A percentile compares a stretch with the other conserved stretches of the same genome.
These are phyloP conservation scores for Amphiduros pacificus DNA, from an alignment of 2,888 invertebrate species.

Conservation along the genomic window DNA sequence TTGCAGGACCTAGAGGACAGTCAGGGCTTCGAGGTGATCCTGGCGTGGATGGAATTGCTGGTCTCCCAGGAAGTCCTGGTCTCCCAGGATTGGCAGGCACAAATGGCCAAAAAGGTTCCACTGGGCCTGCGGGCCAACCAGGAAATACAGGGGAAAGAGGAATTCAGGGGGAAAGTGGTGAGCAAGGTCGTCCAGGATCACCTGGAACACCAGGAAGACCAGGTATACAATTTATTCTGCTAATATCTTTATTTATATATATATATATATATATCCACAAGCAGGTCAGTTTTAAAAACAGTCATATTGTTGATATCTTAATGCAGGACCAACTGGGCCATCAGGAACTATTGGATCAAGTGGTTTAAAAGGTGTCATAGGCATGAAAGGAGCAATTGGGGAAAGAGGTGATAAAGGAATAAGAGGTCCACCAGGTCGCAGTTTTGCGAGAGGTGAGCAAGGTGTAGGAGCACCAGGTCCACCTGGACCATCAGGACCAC, in stretches of 20 bases:
- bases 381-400: not conserved
- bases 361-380: conserved; percentile 6
- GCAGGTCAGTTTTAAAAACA: too few relatives aligned
- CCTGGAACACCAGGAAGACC: not conserved
- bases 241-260: not conserved
- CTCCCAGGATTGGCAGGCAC: conserved; percentile 1
- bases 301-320: not conserved
- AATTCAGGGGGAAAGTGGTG: not conserved
- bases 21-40: conserved; percentile 6
- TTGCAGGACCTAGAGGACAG: conserved; percentile 8
- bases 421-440: not conserved
- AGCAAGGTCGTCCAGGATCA: not conserved
- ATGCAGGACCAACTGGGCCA: conserved; percentile 16
- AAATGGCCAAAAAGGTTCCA: conserved; percentile 9
- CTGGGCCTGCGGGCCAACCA: conserved; percentile 10
- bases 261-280: too few relatives aligned
- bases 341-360: conserved; percentile 17
- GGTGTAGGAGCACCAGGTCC: too few relatives aligned
- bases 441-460: not conserved
- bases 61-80: conserved; percentile 12
- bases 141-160: conserved; percentile 11
- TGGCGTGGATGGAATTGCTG: not conserved
- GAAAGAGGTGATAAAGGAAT: conserved; percentile 3
- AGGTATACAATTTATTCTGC: not conserved
- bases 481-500: conserved; percentile 11